phyloP scores from a whole-genome alignment of 2,888 invertebrate species.

The Sinodicranocentrus sp. region DNA sequence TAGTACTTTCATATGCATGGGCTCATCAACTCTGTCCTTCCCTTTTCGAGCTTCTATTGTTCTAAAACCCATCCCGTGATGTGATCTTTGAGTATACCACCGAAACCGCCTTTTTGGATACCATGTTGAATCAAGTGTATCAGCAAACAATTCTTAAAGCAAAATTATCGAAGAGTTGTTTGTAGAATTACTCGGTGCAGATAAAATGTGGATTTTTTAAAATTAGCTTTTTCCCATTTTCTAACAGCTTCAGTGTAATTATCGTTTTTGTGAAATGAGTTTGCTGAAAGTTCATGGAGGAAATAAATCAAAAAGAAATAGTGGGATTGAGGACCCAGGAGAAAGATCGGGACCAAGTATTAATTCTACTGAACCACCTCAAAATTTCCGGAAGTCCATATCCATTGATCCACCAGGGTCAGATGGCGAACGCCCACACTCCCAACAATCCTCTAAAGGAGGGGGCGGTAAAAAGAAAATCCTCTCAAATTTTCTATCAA shows the following conservation, averaged over 20 bases:
- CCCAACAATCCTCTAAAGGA: constrained; percentile 24
- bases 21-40: no score
- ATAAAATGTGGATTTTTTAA: neutral
- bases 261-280: constrained; percentile 31
- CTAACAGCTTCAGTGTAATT: neutral
- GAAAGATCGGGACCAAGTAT: neutral
- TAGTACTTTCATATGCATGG: no score
- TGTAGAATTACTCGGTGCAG: no score
- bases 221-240: no score
- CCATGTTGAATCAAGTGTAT: no score
- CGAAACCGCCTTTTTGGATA: neutral
- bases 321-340: neutral
- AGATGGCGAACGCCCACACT: constrained; percentile 32
- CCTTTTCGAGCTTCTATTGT: neutral
- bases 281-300: constrained; percentile 39
- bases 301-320: neutral
- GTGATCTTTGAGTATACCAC: neutral
- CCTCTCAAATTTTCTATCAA: constrained; percentile 50
- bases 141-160: no score
- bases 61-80: neutral
- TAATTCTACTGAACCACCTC: neutral
- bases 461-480: constrained; percentile 61
- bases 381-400: constrained; percentile 36
- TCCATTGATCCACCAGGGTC: constrained; percentile 41
- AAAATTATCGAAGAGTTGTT: no score